Evolutionary conservation across 1,140 invertebrate genomes (phyloP).

Genomic region (Fopius arisanus): DNA sequence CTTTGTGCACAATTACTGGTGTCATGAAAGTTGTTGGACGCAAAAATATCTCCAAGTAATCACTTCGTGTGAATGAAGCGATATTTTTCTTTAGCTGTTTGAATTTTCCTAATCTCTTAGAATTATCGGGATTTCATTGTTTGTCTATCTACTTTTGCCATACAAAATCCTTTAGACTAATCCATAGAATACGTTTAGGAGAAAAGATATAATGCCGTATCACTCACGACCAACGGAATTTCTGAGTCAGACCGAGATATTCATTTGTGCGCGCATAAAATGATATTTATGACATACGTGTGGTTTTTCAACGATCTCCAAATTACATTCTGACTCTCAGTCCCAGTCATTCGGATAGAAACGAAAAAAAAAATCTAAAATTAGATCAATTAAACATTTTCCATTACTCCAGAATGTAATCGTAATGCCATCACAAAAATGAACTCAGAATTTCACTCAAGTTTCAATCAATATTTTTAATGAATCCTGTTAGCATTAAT

Average conservation of each 20-base stretch:
- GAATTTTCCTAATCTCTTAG: neutral
- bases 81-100: neutral
- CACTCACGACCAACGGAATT: neutral
- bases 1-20: neutral
- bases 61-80: neutral
- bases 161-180: too few species aligned
- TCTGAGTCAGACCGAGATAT: neutral
- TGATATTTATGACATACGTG: neutral
- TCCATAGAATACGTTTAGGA: neutral
- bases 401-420: too few species aligned
- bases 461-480: too few species aligned
- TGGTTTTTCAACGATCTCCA: neutral
- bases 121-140: too few species aligned
- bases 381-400: too few species aligned
- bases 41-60: neutral
- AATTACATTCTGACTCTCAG: neutral
- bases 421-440: too few species aligned
- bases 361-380: too few species aligned
- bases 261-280: neutral
- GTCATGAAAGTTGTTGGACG: neutral
- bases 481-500: neutral
- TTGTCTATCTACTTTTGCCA: too few species aligned
- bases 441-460: too few species aligned
- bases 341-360: too few species aligned
- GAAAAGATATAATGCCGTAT: neutral